Conservation (phyloP, 2,113 vertebrate species). For the Serilophus lunatus region DNA sequence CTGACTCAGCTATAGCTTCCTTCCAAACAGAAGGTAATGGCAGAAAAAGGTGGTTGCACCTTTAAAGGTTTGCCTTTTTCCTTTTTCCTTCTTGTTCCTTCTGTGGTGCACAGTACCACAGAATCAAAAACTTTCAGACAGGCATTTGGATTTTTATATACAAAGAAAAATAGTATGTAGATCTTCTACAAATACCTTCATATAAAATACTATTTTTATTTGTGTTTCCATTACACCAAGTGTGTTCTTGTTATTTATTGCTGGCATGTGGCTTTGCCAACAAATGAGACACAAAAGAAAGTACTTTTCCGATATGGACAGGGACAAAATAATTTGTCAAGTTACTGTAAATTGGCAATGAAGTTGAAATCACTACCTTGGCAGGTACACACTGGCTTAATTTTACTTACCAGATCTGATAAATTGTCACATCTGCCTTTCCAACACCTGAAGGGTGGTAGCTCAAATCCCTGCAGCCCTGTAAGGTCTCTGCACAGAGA, state of each 20-base stretch:
- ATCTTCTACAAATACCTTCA: neutral
- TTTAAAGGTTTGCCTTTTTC: neutral
- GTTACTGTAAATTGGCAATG: neutral
- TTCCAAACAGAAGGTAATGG: neutral
- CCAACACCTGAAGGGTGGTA: neutral
- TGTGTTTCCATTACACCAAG: neutral
- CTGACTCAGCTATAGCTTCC: neutral
- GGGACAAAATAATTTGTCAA: neutral
- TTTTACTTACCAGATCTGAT: neutral
- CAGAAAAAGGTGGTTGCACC: neutral
- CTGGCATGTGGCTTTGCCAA: neutral
- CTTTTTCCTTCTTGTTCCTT: neutral
- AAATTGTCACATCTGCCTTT: neutral
- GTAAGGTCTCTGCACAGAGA: neutral
- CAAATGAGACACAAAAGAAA: neutral
- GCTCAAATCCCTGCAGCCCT: neutral
- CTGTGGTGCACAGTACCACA: neutral
- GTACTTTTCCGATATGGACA: neutral
- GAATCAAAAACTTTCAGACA: neutral
- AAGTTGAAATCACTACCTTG: neutral
- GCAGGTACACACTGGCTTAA: neutral
- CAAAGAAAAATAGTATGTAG: neutral
- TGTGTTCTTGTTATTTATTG: neutral
- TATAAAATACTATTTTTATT: neutral
- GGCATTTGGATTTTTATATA: neutral